A percentile compares a stretch with the other conserved stretches of the same genome.
Conservation (phyloP, 2,888 invertebrate species). For the Pocota personata region DNA sequence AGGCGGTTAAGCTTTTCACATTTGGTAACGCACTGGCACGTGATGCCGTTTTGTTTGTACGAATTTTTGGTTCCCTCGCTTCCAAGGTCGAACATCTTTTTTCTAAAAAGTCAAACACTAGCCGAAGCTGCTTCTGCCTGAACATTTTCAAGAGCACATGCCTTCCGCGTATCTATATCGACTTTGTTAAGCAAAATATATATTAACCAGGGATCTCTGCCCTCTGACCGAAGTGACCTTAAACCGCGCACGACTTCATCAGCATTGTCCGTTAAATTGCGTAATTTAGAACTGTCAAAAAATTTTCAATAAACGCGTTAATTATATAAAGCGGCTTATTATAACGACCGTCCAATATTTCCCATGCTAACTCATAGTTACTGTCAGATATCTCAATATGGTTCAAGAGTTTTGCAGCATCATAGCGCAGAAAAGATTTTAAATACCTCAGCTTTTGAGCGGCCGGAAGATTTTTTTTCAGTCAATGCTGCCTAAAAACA, state of each 20-base stretch:
- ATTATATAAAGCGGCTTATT: constrained; percentile 10
- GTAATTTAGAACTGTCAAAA: not conserved
- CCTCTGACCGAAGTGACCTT: not conserved
- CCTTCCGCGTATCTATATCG: too few relatives aligned
- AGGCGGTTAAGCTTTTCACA: not conserved
- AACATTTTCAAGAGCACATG: too few relatives aligned
- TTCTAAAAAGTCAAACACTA: constrained; percentile 13
- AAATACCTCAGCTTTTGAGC: constrained; percentile 25
- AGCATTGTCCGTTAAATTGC: constrained; percentile 5
- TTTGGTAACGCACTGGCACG: too few relatives aligned
- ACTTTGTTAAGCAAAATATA: too few relatives aligned
- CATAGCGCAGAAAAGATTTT: constrained; percentile 23
- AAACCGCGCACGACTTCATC: constrained; percentile 10
- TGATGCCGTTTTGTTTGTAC: not conserved
- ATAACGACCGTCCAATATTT: constrained; percentile 1
- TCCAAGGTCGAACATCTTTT: not conserved
- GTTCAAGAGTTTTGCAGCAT: too few relatives aligned
- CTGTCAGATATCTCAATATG: too few relatives aligned
- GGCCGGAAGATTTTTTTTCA: not conserved
- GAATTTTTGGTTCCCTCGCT: not conserved
- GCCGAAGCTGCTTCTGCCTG: too few relatives aligned
- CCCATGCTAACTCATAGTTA: constrained; percentile 17
- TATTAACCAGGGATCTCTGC: not conserved
- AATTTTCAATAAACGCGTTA: constrained; percentile 4
- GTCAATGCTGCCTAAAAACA: constrained; percentile 21